Evolutionary conservation across 2,113 vertebrate genomes (phyloP), one percentile per base, ranked within the genome.

Genomic region (Dipodomys merriami): DNA sequence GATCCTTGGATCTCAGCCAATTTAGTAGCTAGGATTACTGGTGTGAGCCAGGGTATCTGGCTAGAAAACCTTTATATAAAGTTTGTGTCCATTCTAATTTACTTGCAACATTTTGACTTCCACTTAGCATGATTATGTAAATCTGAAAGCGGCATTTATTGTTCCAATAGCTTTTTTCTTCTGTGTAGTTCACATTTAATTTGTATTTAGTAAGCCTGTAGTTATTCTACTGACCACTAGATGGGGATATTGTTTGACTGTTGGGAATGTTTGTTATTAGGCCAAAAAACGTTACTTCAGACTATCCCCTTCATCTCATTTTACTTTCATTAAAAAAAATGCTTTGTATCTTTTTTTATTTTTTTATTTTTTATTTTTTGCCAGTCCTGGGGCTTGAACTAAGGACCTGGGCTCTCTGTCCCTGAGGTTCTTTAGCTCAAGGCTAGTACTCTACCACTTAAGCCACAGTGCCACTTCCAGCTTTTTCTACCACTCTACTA

Each of bases 201-300:
- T 19, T 30, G 23, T 64, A 25, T 64, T 64, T 68, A 78, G 22
- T 64, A 82, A 88, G 25, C 69, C 4, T 65, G 80, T 69, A 83
- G 23, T 79, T 92, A 76, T 23, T 6, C 0, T 33, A 5, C 49
- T 76, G 44, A 22, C 84, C 95, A 86, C 87, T 82, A 91, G 94
- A 71, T 89, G 95, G 87, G 12, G 53, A 9, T 60, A 53, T 27
- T 27, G 23, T 83, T 83, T 85, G 65, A 60, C 77, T 65, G 65
- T 82, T 78, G 23, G 46, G 39, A 67, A 82, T 91, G 60, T 13
- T n/a, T 91, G 16, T n/a, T 44, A 81, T 20, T 7, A 65, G 2
- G 29, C 23, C 33, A 65, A 18, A 91, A 39, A 79, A 46, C 1
- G 53, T 53, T 57, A 18, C 53, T 57, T 57, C 15, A 72, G 46